Evolutionary conservation across 2,797 vertebrate species (phyloP), one percentile per base, ranked within the genome.

Genomic region (Esox lucius): DNA sequence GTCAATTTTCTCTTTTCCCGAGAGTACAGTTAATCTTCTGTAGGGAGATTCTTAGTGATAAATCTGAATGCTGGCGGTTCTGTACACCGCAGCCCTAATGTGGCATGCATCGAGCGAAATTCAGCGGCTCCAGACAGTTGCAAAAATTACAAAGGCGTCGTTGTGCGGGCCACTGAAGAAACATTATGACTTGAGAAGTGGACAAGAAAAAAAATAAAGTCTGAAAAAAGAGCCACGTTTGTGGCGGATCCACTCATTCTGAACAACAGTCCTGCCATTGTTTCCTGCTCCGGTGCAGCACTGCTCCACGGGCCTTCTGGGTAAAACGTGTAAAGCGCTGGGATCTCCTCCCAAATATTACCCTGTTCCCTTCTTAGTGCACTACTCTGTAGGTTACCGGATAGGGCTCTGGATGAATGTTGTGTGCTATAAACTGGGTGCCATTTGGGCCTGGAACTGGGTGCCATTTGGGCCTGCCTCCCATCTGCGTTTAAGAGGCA

Each of bases 231-330:
- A 82, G 78, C 77, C 64, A 84, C 80, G 80, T 84, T 84, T 72
- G 62, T 68, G 42, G 81, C 76, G 82, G 83, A 83, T 78, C 70
- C 73, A 64, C n/a, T 39, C 77, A 80, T 26, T 66, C 78, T 78
- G 82, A 73, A 84, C 71, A 86, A 86, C 83, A 84, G 73, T 73
- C 71, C 78, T 77, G 84, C 75, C 82, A 74, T 86, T 84, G 86
- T 84, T 80, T 80, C 3, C 81, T 71, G 74, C 15, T 17, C 62
- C 28, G 12, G 11, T 16, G 0, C 28, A 31, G 61, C 13, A 13
- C n/a, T 62, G 61, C 22, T 61, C 24, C 61, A 4, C 13, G 22
- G 24, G 61, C 0, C 61, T 22, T 12, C 22, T 4, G 12, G 61
- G n/a, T 56, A 16, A 26, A 65, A 28, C 62, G 26, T 26, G 13